Conservation (phyloP, 2,888 invertebrate species). For the Ectemnius continuus region DNA sequence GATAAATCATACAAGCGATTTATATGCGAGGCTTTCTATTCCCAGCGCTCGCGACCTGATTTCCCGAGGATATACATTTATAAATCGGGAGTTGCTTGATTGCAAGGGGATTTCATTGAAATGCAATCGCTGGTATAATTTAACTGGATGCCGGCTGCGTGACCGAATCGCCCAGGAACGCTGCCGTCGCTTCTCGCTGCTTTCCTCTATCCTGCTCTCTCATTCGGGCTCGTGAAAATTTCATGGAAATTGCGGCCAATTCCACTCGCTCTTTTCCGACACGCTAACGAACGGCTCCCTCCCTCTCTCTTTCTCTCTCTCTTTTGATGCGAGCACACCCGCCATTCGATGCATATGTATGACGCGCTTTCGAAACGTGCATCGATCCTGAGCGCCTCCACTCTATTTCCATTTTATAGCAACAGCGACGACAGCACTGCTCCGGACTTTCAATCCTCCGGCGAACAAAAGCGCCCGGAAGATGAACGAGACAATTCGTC, state of each 20-base stretch:
- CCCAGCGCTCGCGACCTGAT: no score
- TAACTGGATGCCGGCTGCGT: neutral
- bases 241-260: conserved; percentile 8
- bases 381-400: conserved; percentile 1
- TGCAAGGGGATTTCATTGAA: no score
- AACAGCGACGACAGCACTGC: neutral
- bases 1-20: no score
- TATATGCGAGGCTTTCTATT: no score
- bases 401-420: neutral
- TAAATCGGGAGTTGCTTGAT: no score
- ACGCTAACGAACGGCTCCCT: neutral
- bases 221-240: neutral
- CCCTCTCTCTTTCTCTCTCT: no score
- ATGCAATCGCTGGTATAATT: no score
- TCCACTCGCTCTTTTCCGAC: conserved; percentile 2
- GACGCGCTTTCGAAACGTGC: conserved; percentile 1
- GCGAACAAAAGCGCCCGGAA: neutral
- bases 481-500: neutral
- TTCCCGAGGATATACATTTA: no score
- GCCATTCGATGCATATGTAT: conserved; percentile 8
- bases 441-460: neutral
- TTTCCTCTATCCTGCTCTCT: no score
- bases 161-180: neutral
- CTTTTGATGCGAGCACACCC: neutral
- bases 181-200: no score